Conservation (phyloP, 2,888 invertebrate genomes). For the Pediacus dermestoides region DNA sequence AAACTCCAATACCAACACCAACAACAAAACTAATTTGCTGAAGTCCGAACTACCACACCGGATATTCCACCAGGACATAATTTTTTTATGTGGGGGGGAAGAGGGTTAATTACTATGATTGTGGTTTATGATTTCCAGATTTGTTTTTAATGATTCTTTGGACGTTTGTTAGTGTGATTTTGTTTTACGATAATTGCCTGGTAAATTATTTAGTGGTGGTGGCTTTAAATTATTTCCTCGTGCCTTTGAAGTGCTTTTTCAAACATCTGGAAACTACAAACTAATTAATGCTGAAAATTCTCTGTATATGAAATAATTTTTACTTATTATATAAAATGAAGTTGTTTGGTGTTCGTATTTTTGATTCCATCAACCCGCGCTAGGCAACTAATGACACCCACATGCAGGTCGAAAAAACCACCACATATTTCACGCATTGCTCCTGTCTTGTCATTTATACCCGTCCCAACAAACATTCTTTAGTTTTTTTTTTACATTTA, state of each 20-base stretch:
- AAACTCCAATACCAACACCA: no score
- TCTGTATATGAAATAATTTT: no score
- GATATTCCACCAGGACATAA: no score
- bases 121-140: no score
- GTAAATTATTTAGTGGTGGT: constrained; percentile 36
- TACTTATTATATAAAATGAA: no score
- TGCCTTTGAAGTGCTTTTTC: constrained; percentile 33
- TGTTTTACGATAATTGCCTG: constrained; percentile 35
- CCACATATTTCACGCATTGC: constrained; percentile 41
- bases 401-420: constrained; percentile 35
- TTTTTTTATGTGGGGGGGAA: no score
- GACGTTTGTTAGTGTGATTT: constrained; percentile 35
- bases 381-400: constrained; percentile 43
- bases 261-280: constrained; percentile 36
- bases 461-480: constrained; percentile 24
- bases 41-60: no score
- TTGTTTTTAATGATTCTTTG: constrained; percentile 42
- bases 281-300: no score
- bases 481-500: constrained; percentile 9
- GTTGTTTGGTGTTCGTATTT: no score
- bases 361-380: no score
- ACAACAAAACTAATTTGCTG: no score
- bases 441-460: constrained; percentile 39
- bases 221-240: constrained; percentile 38
- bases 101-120: no score